A percentile compares a stretch with the other conserved stretches of the same genome.
Conservation (phyloP, 2,888 invertebrate genomes). For the Melanargia galathea region DNA sequence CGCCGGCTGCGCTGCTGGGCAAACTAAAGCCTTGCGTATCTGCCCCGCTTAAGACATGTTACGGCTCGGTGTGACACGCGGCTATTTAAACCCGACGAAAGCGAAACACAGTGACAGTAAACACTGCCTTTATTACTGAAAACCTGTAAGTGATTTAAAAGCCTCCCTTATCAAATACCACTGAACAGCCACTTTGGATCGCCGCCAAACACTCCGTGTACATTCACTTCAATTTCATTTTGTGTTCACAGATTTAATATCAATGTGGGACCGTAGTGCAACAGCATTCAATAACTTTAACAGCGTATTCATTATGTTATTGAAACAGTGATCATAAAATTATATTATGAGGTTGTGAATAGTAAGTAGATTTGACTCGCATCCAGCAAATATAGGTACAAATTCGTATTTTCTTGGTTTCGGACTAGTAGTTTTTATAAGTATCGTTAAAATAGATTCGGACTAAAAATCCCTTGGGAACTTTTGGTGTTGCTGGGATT, state of each 20-base stretch:
- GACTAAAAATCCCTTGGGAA: no score
- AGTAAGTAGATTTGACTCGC: no score
- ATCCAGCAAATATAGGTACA: no score
- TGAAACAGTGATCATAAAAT: no score
- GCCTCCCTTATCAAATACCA: slow-evolving; percentile 48
- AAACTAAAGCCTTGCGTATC: no score
- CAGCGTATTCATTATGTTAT: background rate
- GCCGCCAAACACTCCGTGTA: slow-evolving; percentile 17
- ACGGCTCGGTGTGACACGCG: slow-evolving; percentile 41
- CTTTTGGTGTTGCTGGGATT: no score
- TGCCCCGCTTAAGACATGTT: no score
- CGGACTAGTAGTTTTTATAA: no score
- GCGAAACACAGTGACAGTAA: slow-evolving; percentile 54
- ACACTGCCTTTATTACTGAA: slow-evolving; percentile 57
- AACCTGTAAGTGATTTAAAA: slow-evolving; percentile 69
- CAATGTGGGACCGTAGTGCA: background rate
- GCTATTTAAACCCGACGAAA: slow-evolving; percentile 44
- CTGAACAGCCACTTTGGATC: slow-evolving; percentile 32
- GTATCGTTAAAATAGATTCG: no score
- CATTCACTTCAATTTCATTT: slow-evolving; percentile 17
- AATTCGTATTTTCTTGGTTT: no score
- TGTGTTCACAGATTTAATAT: slow-evolving; percentile 15
- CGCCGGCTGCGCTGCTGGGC: no score
- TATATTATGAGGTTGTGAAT: no score
- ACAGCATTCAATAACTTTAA: background rate